Percentiles rank a stretch among this genome's conserved stretches.
phyloP scores from a whole-genome alignment of 2,797 vertebrate species.

The Emys orbicularis region DNA sequence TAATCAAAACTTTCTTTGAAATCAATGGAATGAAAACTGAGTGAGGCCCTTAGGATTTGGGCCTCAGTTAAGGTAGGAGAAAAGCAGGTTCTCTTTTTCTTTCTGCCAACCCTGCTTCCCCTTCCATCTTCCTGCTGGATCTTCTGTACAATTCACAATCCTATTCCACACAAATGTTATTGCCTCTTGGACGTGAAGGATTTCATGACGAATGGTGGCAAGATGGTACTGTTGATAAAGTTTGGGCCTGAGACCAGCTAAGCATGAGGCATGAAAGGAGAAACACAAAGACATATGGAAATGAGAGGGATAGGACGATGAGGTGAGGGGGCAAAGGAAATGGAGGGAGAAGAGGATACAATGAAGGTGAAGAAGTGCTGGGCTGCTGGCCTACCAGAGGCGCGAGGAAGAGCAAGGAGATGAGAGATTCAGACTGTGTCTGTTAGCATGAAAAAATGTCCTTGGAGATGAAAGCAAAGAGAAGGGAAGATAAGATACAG shows the following conservation, averaged over 20 bases:
- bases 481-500: no score
- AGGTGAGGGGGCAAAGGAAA: background rate
- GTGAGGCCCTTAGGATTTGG: background rate
- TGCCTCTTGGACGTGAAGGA: background rate
- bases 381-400: background rate
- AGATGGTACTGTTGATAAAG: rapidly evolving
- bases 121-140: background rate
- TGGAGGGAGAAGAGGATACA: no score
- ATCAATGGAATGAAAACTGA: background rate
- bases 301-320: background rate
- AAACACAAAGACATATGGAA: background rate
- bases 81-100: background rate
- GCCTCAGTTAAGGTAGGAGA: background rate
- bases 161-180: background rate
- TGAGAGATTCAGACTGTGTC: background rate
- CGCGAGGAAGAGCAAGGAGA: background rate
- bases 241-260: background rate
- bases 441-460: no score
- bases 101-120: background rate
- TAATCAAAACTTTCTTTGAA: background rate
- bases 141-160: background rate
- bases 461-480: background rate
- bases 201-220: rapidly evolving
- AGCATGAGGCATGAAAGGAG: background rate
- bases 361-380: background rate